Base-by-base conservation (phyloP, 2,888 invertebrate genomes). In the Drosophila planitibia region DNA sequence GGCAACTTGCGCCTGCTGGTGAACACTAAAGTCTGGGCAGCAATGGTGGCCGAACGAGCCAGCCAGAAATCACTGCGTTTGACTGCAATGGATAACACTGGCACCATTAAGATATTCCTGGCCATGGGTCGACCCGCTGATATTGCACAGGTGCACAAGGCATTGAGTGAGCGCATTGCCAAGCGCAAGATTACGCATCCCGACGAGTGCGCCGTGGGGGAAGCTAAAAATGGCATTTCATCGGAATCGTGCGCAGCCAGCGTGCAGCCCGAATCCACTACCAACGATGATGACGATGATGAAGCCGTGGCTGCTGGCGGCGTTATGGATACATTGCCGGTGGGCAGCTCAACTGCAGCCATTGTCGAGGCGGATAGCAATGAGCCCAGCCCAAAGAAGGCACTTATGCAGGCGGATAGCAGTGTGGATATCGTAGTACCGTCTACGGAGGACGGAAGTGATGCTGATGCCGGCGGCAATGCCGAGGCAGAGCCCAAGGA, bases 11-110 rank as follows among this genome's bases (percentile, higher is more conserved):
- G 98, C 65, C 96, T 99, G 62, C 96, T 98, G 90, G 95, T 99
- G 70, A 99, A 99, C 93, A 98, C 98, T 49, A 98, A 98, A 95
- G 96, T 97, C 77, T 98, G 98, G 98, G 95, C 97, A 9, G 98
- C 97, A 76, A 98, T 98, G 98, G 96, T 97, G 16, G 96, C 97
- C 32, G 97, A 98, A 92, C 95, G 96, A 78, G 97, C 98, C 4
- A 97, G 97, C 89, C 95, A 96, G 80, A 98, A 98, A 94, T 97
- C 97, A 77, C 95, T 99, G 35, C 94, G 98, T 77, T 94, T 99
- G 83, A 98, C 98, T 4, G 98, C 98, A 5, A 95, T 97, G 91
- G 97, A 98, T 89, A 96, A 96, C 41, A 95, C 95, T 75, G 97
- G 97, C 52, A 96, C 97, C 89, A 95, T 98, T 74, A 97, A 97